These are phyloP conservation scores for Oryzaephilus surinamensis DNA, from an alignment of 1,140 invertebrate species.

Conservation along the genomic window DNA sequence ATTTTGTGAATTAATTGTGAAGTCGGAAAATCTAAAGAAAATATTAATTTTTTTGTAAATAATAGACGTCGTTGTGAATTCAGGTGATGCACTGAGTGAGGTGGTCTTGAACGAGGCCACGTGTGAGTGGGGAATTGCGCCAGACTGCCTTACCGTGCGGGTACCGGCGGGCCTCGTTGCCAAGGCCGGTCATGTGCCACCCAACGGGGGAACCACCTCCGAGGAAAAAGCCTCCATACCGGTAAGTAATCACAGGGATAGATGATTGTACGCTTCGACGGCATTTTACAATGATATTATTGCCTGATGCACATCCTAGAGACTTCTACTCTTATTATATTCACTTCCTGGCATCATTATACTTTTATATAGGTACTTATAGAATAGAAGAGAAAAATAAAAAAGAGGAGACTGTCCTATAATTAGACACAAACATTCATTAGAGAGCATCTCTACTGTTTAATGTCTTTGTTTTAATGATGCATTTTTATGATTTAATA, in stretches of 20 bases:
- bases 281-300: too few species aligned
- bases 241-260: constrained; percentile 22
- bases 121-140: constrained; percentile 28
- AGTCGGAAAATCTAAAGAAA: too few species aligned
- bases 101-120: constrained; percentile 24
- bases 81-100: constrained; percentile 22
- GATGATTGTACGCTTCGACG: not conserved
- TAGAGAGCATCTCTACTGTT: too few species aligned
- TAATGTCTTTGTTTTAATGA: too few species aligned
- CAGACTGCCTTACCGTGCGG: constrained; percentile 36
- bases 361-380: too few species aligned
- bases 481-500: too few species aligned
- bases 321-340: constrained; percentile 1
- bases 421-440: too few species aligned
- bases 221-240: constrained; percentile 37
- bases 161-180: constrained; percentile 36
- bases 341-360: too few species aligned
- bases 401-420: too few species aligned
- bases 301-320: not conserved
- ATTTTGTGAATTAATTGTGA: too few species aligned
- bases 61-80: constrained; percentile 7
- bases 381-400: too few species aligned
- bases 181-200: constrained; percentile 37
- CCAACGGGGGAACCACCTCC: constrained; percentile 35
- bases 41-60: too few species aligned